Percentiles rank a stretch among this genome's conserved stretches.
Evolutionary conservation across 92 coral and sea anemone genomes (phyloP).

Genomic region (Phenganax subtilis): DNA sequence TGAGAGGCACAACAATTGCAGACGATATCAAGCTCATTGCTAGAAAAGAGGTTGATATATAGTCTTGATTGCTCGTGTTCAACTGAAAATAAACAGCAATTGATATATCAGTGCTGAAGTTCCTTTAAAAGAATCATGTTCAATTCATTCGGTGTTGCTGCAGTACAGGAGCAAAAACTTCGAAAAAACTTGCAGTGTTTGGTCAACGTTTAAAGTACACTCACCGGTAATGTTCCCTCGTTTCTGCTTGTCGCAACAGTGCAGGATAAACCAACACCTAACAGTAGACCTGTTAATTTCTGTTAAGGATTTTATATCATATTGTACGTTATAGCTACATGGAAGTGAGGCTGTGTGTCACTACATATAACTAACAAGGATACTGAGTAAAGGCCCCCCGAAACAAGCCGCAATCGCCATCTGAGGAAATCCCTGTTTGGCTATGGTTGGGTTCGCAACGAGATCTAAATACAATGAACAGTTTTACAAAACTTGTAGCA

Average conservation of each 20-base stretch:
- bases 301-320: not conserved
- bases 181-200: no score
- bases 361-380: constrained; percentile 47
- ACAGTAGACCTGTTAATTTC: constrained; percentile 57
- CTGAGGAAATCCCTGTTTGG: constrained; percentile 83
- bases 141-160: not conserved
- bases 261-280: constrained; percentile 90
- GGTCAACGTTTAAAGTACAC: constrained; percentile 21
- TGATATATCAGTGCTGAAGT: not conserved
- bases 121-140: not conserved
- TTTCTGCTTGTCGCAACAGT: constrained; percentile 56
- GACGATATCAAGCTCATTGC: constrained; percentile 80
- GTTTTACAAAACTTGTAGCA: not conserved
- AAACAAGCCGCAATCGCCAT: constrained; percentile 97
- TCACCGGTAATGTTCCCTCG: constrained; percentile 57
- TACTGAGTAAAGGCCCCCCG: constrained; percentile 96
- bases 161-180: no score
- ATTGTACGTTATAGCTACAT: not conserved
- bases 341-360: not conserved
- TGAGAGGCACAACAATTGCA: constrained; percentile 71
- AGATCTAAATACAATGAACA: constrained; percentile 53
- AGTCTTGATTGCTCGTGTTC: constrained; percentile 63
- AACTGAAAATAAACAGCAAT: constrained; percentile 49
- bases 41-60: constrained; percentile 77
- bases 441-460: constrained; percentile 77